Percentiles rank a stretch among this genome's conserved stretches.
Evolutionary conservation across 2,888 invertebrate genomes (phyloP).

Genomic region (Ypsolopha sequella): DNA sequence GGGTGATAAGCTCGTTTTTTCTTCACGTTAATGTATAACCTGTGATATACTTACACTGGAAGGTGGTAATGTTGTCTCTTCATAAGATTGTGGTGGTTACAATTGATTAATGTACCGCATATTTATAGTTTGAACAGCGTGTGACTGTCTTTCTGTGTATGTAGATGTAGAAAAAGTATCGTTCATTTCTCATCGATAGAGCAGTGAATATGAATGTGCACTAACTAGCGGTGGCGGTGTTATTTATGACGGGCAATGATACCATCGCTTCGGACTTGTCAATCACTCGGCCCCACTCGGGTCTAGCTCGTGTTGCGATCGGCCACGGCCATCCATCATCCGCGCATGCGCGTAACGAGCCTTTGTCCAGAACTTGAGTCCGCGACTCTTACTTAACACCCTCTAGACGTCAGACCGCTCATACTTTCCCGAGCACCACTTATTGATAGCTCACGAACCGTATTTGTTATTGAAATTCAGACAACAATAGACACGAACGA

Average conservation of each 20-base stretch:
- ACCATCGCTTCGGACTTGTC: conserved; percentile 65
- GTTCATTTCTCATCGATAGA: conserved; percentile 2
- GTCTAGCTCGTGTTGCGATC: conserved; percentile 26
- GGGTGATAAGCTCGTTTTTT: too few relatives aligned
- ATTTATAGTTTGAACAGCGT: too few relatives aligned
- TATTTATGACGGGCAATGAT: conserved; percentile 57
- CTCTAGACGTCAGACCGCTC: conserved; percentile 17
- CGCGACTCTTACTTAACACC: conserved; percentile 46
- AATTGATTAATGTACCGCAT: too few relatives aligned
- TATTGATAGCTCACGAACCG: conserved; percentile 45
- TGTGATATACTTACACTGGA: too few relatives aligned
- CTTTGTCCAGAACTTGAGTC: conserved; percentile 45
- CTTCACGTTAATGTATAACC: too few relatives aligned
- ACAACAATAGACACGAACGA: neutral
- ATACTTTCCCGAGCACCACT: conserved; percentile 16
- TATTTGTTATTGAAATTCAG: neutral
- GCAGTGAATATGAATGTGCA: conserved; percentile 61
- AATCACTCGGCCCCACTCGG: conserved; percentile 30
- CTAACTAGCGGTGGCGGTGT: conserved; percentile 63
- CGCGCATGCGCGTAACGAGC: conserved; percentile 60
- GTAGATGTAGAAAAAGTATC: too few relatives aligned
- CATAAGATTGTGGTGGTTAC: too few relatives aligned
- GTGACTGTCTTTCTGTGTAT: too few relatives aligned
- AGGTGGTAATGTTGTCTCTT: too few relatives aligned
- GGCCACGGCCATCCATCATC: conserved; percentile 59